phyloP scores from a whole-genome alignment of 2,797 vertebrate species.

The Austrolebias charrua region DNA sequence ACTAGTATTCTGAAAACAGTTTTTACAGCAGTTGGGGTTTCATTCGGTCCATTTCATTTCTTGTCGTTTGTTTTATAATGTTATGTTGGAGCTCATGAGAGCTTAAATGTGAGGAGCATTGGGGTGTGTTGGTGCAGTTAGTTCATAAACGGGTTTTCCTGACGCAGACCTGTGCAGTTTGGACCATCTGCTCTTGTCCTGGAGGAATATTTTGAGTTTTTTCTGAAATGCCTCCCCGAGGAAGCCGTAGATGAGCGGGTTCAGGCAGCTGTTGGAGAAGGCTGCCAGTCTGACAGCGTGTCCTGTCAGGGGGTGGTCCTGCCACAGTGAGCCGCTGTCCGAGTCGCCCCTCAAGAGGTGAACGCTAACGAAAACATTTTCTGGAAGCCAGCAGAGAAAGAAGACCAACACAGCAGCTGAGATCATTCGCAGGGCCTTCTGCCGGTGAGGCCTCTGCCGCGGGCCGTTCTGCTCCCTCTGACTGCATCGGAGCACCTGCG shows the following conservation, averaged over 20 bases:
- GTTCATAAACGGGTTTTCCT: constrained; percentile 2
- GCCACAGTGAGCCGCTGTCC: constrained; percentile 80
- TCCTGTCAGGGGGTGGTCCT: constrained; percentile 85
- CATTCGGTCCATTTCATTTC: neutral
- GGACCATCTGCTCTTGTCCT: constrained; percentile 76
- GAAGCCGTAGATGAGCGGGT: constrained; percentile 92
- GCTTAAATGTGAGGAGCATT: constrained; percentile 2
- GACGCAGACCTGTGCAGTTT: constrained; percentile 69
- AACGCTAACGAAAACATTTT: constrained; percentile 86
- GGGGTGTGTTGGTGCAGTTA: constrained; percentile 6
- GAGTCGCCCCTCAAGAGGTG: constrained; percentile 82
- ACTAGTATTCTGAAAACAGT: neutral
- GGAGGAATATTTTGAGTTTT: constrained; percentile 84
- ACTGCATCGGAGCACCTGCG: constrained; percentile 75
- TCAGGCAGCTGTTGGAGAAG: constrained; percentile 93
- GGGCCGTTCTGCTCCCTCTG: constrained; percentile 67
- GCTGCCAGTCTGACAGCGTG: constrained; percentile 90
- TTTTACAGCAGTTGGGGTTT: neutral
- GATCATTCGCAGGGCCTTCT: constrained; percentile 90
- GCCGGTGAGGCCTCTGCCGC: constrained; percentile 71
- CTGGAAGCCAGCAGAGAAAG: constrained; percentile 93
- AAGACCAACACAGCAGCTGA: constrained; percentile 88
- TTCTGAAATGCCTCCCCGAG: constrained; percentile 88
- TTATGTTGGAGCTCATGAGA: constrained; percentile 9
- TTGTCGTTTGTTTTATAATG: constrained; percentile 1